Conservation (phyloP, 2,113 vertebrate genomes). For the Dromiciops gliroides region DNA sequence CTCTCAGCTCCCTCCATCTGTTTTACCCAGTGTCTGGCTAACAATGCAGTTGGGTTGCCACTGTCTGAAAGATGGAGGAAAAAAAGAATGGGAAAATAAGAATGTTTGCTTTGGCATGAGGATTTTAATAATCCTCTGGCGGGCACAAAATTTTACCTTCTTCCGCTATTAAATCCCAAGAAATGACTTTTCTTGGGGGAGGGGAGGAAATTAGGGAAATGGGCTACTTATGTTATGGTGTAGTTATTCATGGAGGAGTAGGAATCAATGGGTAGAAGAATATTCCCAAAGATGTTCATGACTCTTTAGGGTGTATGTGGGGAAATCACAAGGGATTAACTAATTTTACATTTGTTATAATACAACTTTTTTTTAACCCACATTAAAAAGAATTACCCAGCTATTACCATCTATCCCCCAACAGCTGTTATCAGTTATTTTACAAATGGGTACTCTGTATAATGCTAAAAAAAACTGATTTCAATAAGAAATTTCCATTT, state of each 20-base stretch:
- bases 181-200: conserved; percentile 74
- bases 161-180: conserved; percentile 42
- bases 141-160: conserved; percentile 12
- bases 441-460: conserved; percentile 1
- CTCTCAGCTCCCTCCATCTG: not conserved
- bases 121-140: not conserved
- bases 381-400: conserved; percentile 69
- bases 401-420: conserved; percentile 48
- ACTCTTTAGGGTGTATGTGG: conserved; percentile 48
- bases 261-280: conserved; percentile 52
- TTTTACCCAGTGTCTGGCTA: not conserved
- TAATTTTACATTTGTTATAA: conserved; percentile 73
- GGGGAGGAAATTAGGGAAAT: conserved; percentile 72
- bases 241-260: conserved; percentile 68
- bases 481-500: conserved; percentile 59
- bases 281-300: conserved; percentile 41
- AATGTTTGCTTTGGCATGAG: not conserved
- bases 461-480: conserved; percentile 48
- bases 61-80: not conserved
- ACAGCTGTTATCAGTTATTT: conserved; percentile 52
- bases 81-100: not conserved
- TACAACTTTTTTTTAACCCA: conserved; percentile 57
- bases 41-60: not conserved
- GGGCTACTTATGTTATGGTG: not conserved
- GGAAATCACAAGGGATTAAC: conserved; percentile 58